These are phyloP conservation scores for Toxostoma redivivum DNA, from an alignment of 2,113 vertebrate species.

Conservation along the genomic window DNA sequence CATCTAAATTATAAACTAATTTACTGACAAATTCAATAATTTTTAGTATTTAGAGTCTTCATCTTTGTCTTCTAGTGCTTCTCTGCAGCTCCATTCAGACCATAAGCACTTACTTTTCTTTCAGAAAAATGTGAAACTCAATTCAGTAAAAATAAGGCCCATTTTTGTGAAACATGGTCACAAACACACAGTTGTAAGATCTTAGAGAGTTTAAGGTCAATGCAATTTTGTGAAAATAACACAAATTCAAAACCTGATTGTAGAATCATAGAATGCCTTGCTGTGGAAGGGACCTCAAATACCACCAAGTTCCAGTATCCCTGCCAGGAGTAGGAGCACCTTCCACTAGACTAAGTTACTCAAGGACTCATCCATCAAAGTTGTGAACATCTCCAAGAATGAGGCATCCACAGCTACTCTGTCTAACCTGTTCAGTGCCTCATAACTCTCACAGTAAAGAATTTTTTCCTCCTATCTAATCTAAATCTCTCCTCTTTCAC, in stretches of 20 bases:
- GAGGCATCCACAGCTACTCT: neutral
- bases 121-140: neutral
- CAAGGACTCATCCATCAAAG: no score
- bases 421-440: neutral
- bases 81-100: neutral
- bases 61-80: neutral
- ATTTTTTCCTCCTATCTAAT: neutral
- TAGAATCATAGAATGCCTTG: neutral
- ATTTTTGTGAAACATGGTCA: neutral
- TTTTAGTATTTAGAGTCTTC: neutral
- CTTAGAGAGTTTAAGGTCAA: neutral
- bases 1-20: neutral
- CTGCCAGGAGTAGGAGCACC: no score
- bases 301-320: neutral
- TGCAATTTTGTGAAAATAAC: neutral
- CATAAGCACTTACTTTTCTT: neutral
- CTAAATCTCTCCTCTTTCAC: neutral
- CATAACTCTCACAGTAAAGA: neutral
- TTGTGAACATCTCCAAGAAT: neutral
- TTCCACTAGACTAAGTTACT: rapidly evolving
- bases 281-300: neutral
- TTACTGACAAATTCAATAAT: neutral
- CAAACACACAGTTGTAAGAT: neutral
- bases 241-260: neutral
- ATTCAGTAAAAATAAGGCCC: neutral